Percentiles rank a stretch among this genome's conserved stretches.
phyloP scores from a whole-genome alignment of 2,113 vertebrate species.

The Steatornis caripensis region DNA sequence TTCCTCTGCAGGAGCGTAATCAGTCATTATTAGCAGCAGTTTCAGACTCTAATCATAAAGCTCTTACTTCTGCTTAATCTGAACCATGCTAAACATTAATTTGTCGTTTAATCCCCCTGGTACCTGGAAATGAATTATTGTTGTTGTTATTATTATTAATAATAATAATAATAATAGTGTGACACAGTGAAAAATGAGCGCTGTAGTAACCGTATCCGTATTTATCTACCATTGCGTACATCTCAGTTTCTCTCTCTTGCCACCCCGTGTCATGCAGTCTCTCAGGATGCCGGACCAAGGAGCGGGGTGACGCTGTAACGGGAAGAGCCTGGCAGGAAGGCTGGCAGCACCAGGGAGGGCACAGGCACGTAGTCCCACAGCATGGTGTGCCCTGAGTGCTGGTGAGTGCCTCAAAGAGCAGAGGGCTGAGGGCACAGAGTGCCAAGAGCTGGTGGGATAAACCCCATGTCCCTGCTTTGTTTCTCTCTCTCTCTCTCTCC shows the following conservation, averaged over 20 bases:
- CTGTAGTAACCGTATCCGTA: background rate
- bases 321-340: background rate
- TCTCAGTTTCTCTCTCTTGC: background rate
- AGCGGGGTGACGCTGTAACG: background rate
- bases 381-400: background rate
- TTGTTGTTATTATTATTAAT: too few species aligned
- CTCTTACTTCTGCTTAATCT: constrained; percentile 18
- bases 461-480: background rate
- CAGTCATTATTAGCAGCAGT: background rate
- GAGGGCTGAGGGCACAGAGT: background rate
- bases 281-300: background rate
- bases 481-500: too few species aligned
- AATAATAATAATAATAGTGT: too few species aligned
- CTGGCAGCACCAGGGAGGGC: background rate
- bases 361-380: too few species aligned
- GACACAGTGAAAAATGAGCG: too few species aligned
- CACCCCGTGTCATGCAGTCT: background rate
- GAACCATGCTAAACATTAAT: background rate
- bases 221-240: background rate
- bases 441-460: background rate
- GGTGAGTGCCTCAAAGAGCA: background rate
- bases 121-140: too few species aligned
- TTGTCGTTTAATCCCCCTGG: background rate
- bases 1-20: constrained; percentile 9
- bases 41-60: constrained; percentile 11